These are phyloP conservation scores for Leucoraja ocellata DNA, from an alignment of 2,797 vertebrate genomes.

Conservation along the genomic window DNA sequence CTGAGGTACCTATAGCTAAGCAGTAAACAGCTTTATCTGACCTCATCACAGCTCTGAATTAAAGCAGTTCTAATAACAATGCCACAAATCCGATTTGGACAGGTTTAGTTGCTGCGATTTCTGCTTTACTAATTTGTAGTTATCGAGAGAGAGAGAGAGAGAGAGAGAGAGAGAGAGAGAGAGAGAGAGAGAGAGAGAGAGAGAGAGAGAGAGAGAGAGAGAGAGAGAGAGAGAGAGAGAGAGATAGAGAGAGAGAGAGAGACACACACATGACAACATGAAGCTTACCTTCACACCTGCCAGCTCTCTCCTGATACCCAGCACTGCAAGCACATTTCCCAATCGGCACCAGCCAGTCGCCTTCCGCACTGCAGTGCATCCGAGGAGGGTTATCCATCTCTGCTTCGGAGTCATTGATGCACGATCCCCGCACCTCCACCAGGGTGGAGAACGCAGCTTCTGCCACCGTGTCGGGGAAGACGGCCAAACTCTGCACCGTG, in stretches of 20 bases:
- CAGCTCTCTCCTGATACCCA: slow-evolving; percentile 83
- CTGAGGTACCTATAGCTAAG: no score
- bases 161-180: no score
- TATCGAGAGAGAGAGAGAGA: no score
- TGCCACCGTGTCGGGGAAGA: slow-evolving; percentile 83
- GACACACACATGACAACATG: background rate
- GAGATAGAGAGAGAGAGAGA: no score
- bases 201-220: no score
- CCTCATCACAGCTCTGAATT: background rate
- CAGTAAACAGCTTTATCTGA: background rate
- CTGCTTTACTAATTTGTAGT: no score
- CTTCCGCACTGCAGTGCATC: slow-evolving; percentile 93
- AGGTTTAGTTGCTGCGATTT: background rate
- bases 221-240: no score
- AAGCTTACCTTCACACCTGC: slow-evolving; percentile 80
- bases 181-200: no score
- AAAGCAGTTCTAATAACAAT: background rate
- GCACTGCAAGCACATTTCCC: slow-evolving; percentile 88
- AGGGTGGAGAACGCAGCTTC: slow-evolving; percentile 82
- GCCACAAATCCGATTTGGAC: background rate
- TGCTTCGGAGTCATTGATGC: slow-evolving; percentile 79
- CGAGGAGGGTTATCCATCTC: slow-evolving; percentile 79
- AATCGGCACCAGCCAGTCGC: slow-evolving; percentile 88
- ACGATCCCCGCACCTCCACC: slow-evolving; percentile 82
- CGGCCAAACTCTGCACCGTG: slow-evolving; percentile 78